Evolutionary conservation across 2,888 invertebrate genomes (phyloP), one percentile per base, ranked within the genome.

Genomic region (Caenorhabditis sp.): DNA sequence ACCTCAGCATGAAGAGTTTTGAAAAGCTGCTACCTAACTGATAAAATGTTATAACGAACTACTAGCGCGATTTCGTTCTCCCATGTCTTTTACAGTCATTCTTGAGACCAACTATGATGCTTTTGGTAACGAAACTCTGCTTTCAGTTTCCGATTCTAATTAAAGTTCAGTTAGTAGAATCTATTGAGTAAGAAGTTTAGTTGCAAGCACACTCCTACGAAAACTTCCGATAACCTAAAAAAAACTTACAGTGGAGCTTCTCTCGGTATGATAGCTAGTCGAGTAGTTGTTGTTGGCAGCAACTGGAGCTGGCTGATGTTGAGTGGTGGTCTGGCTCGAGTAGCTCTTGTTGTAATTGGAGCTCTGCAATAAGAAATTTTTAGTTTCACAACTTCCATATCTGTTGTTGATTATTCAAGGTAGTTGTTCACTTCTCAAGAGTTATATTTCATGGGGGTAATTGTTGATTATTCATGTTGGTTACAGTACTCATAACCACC

Each of bases 291-390:
- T 74, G 22, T 72, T 76, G 2, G 74, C 69, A 47, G 69, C 68
- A 4, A 74, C 66, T 16, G 80, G 80, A 24, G 61, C 61, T 41
- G 73, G 73, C 22, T 76, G 76, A n/a, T 72, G 76, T 24, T 82
- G 82, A 59, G 82, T 70, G 14, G 70, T 82, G 3, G 82, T 76
- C 59, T 80, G 74, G 63, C 69, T 69, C 19, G 80, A 81, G 63
- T 79, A 82, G 63, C 68, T 79, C 74, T 74, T 77, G 66, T 82
- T 82, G 75, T 61, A 82, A 68, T 82, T 74, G 72, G 76, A 76
- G 63, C 70, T 73, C 82, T 82, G 75, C 5, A 79, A 74, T 31
- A 44, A 35, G 0, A 16, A 16, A n/a, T 0, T n/a, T 54, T 0
- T 6, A 19, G 4, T 26, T 26, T 54, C 26, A 26, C 14, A 10